Conservation (phyloP, 2,113 vertebrate species). For the Spea multiplicata region DNA sequence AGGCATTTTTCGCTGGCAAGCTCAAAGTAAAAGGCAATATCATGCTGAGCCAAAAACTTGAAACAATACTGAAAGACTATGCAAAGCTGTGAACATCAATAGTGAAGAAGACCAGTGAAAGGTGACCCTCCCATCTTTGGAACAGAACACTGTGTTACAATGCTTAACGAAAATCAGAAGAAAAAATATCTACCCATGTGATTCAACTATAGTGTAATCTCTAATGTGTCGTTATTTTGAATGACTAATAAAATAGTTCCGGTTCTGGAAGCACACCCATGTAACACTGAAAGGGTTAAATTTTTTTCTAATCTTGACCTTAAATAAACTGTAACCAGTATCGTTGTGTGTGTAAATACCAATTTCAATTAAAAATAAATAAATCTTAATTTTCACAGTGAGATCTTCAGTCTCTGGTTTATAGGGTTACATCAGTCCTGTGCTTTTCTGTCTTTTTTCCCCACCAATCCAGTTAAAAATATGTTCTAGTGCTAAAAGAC, state of each 20-base stretch:
- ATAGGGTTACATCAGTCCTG: conserved; percentile 11
- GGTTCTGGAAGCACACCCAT: no score
- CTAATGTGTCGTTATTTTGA: no score
- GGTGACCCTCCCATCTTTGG: no score
- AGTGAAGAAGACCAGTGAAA: background rate
- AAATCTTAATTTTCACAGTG: background rate
- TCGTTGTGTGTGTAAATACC: conserved; percentile 18
- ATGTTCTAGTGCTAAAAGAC: conserved; percentile 16
- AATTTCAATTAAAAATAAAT: conserved; percentile 28
- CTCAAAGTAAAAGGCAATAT: conserved; percentile 90
- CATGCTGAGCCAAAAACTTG: conserved; percentile 91
- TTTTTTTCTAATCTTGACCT: background rate
- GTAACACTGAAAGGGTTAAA: no score
- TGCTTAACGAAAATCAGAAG: no score
- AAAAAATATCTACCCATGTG: no score
- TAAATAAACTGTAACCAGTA: background rate
- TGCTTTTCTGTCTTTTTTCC: conserved; percentile 14
- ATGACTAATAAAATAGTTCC: no score
- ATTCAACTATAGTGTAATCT: no score
- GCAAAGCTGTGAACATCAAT: conserved; percentile 80
- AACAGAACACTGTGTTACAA: no score
- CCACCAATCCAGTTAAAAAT: conserved; percentile 16
- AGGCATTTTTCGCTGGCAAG: conserved; percentile 90
- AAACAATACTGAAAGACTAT: conserved; percentile 86
- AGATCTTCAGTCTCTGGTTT: conserved; percentile 16